These are phyloP conservation scores for Rhimphoctona megacephalus DNA, from an alignment of 2,888 invertebrate species.

Conservation along the genomic window DNA sequence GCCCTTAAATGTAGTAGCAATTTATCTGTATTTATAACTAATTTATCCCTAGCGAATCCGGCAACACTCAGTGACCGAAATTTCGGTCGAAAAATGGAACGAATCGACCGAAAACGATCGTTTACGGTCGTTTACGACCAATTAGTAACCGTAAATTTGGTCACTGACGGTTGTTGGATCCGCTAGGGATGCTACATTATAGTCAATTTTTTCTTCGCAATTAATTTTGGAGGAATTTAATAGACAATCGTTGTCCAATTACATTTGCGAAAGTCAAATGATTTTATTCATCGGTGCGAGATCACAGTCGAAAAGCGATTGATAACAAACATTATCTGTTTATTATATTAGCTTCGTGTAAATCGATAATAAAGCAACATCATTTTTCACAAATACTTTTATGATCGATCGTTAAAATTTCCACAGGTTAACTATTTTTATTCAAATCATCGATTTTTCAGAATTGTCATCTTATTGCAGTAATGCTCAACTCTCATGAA, in stretches of 20 bases:
- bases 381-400: constrained; percentile 5
- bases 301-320: background rate
- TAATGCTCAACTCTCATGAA: too few species aligned
- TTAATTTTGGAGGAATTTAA: background rate
- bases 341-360: constrained; percentile 6
- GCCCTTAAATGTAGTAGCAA: constrained; percentile 14
- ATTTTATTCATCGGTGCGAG: background rate
- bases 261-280: background rate
- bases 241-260: background rate
- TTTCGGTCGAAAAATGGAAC: too few species aligned
- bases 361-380: constrained; percentile 21
- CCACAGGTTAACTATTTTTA: background rate
- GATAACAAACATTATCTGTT: background rate
- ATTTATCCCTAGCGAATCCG: too few species aligned
- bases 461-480: background rate
- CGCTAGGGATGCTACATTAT: too few species aligned
- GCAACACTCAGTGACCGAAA: too few species aligned
- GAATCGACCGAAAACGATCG: too few species aligned
- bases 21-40: constrained; percentile 17
- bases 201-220: background rate
- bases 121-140: too few species aligned
- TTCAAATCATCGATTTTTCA: background rate
- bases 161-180: too few species aligned
- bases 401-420: background rate
- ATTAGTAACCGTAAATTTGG: too few species aligned